Percentiles rank a stretch among this genome's conserved stretches.
Conservation (phyloP, 30 jellyfish, hydroid and myxozoan genomes). For the Aurelia aurita complex sp. Pacific region DNA sequence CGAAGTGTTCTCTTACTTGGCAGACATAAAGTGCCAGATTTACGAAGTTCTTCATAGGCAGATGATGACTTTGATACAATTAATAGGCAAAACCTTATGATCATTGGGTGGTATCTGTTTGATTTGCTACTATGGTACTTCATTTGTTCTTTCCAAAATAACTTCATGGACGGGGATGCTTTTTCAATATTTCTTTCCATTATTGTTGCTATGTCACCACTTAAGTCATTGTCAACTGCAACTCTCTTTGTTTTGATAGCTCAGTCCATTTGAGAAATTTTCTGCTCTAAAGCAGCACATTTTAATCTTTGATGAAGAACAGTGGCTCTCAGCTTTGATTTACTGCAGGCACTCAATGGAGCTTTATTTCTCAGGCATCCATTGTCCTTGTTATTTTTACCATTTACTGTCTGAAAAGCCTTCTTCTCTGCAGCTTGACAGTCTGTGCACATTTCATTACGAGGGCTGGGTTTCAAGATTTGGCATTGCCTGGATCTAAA, state of each 20-base stretch:
- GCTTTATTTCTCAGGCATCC: not conserved
- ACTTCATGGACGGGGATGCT: conserved; percentile 50
- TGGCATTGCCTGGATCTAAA: not conserved
- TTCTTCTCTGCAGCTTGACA: no score
- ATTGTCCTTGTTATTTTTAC: not conserved
- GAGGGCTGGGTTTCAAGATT: not conserved
- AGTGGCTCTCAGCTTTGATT: not conserved
- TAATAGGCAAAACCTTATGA: conserved; percentile 48
- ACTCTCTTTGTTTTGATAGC: conserved; percentile 10
- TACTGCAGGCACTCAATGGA: not conserved
- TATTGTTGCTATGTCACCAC: not conserved
- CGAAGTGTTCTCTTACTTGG: conserved; percentile 59
- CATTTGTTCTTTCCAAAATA: conserved; percentile 47
- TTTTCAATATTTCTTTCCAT: conserved; percentile 1
- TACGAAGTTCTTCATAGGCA: conserved; percentile 56
- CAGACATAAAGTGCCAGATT: conserved; percentile 34
- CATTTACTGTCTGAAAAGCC: no score
- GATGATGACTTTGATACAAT: conserved; percentile 57
- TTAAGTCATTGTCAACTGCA: conserved; percentile 1
- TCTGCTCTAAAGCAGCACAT: not conserved
- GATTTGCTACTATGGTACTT: not conserved
- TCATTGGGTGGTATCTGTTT: conserved; percentile 52
- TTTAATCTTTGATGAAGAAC: not conserved
- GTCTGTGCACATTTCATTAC: no score
- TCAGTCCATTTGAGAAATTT: not conserved